Conservation (phyloP, 2,797 vertebrate species). For the Notamacropus eugenii region DNA sequence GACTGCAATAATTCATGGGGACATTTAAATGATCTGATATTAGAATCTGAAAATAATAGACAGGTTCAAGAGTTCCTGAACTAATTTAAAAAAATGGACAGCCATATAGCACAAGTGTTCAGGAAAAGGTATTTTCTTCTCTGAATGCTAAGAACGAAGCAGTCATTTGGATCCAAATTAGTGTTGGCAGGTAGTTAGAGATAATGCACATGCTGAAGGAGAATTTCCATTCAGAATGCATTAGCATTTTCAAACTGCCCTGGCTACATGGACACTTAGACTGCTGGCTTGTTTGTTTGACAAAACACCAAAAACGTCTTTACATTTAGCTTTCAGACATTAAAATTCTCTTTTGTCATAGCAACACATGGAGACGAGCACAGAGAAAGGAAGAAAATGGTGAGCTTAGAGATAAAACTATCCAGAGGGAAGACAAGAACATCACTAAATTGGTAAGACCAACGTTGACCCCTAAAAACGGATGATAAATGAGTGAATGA, state of each 20-base stretch:
- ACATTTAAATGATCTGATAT: not conserved
- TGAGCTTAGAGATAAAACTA: not conserved
- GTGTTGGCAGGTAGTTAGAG: not conserved
- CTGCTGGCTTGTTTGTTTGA: not conserved
- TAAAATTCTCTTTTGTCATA: conserved; percentile 60
- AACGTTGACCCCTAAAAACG: not conserved
- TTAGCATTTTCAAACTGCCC: conserved; percentile 18
- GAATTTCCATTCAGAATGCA: not conserved
- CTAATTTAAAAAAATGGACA: not conserved
- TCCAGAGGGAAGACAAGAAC: not conserved
- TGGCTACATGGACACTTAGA: not conserved
- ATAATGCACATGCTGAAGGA: not conserved
- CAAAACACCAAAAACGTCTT: not conserved
- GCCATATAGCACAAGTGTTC: not conserved
- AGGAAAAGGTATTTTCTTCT: not conserved
- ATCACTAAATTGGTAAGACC: not conserved
- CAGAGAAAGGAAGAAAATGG: conserved; percentile 5
- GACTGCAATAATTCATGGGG: not conserved
- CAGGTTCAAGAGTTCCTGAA: not conserved
- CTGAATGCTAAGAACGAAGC: not conserved
- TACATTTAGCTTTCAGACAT: conserved; percentile 48
- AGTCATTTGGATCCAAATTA: conserved; percentile 27
- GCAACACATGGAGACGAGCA: conserved; percentile 29
- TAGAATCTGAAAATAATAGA: not conserved
- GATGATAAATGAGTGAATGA: not conserved